Percentiles rank a stretch among this genome's conserved stretches.
Conservation (phyloP, 1,140 invertebrate species). For the Drosophila sechellia region DNA sequence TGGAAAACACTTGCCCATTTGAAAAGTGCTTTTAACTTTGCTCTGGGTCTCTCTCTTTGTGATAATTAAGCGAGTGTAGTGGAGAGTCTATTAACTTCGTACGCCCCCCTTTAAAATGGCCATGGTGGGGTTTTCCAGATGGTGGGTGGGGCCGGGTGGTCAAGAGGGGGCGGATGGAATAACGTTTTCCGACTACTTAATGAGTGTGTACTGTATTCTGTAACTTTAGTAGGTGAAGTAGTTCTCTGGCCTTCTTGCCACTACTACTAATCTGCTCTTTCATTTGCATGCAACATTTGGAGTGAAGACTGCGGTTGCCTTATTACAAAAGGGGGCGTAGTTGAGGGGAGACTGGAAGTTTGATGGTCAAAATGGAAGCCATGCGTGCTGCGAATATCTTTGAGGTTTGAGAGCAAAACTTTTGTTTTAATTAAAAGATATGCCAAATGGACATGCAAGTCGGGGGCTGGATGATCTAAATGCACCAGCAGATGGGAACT, state of each 20-base stretch:
- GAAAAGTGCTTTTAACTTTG: conserved; percentile 48
- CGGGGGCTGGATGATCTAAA: conserved; percentile 43
- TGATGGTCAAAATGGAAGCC: conserved; percentile 28
- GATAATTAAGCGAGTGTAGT: conserved; percentile 73
- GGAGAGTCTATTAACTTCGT: conserved; percentile 77
- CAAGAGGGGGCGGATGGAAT: conserved; percentile 38
- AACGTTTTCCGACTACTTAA: conserved; percentile 67
- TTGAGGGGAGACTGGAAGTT: not conserved
- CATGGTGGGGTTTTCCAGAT: not conserved
- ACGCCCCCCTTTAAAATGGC: conserved; percentile 71
- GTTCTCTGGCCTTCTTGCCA: conserved; percentile 23
- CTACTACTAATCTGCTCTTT: conserved; percentile 7
- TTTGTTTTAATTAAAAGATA: conserved; percentile 76
- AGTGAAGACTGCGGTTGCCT: conserved; percentile 38
- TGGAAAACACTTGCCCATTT: conserved; percentile 72
- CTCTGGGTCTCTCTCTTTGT: conserved; percentile 38
- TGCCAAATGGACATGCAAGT: conserved; percentile 70
- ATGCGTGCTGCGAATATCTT: conserved; percentile 70
- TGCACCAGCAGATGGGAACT: conserved; percentile 28
- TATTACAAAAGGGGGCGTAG: conserved; percentile 21
- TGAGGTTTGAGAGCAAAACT: conserved; percentile 15
- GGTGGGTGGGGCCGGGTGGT: not conserved
- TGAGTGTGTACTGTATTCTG: conserved; percentile 47
- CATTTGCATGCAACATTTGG: conserved; percentile 78
- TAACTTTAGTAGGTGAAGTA: conserved; percentile 52